Conservation (phyloP, 2,888 invertebrate species). For the Scaptomyza tumidula region DNA sequence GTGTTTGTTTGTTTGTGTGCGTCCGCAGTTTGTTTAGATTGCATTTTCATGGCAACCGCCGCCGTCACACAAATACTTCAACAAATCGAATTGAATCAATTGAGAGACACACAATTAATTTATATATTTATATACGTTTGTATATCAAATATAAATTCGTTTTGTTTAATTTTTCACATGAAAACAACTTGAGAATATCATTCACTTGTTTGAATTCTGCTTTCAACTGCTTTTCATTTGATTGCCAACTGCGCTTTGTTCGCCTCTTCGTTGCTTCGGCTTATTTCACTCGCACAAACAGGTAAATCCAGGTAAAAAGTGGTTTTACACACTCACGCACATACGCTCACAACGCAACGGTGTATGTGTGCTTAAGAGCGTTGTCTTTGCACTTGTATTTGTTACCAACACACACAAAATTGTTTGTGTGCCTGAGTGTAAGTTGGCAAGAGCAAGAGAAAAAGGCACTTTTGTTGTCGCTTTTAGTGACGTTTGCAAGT, state of each 20-base stretch:
- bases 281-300: constrained; percentile 71
- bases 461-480: constrained; percentile 49
- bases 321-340: constrained; percentile 70
- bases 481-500: constrained; percentile 46
- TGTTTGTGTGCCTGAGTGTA: not conserved
- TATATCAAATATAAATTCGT: constrained; percentile 13
- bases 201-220: constrained; percentile 35
- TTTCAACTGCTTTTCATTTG: constrained; percentile 42
- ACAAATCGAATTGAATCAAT: constrained; percentile 23
- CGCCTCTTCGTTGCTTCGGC: constrained; percentile 40
- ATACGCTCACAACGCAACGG: constrained; percentile 25
- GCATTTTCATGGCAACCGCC: constrained; percentile 78
- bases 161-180: constrained; percentile 17
- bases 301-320: constrained; percentile 83
- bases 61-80: constrained; percentile 16
- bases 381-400: constrained; percentile 51
- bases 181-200: constrained; percentile 20
- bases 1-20: constrained; percentile 30
- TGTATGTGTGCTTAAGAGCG: constrained; percentile 35
- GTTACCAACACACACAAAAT: constrained; percentile 56
- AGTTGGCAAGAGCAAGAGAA: constrained; percentile 19
- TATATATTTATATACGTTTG: not conserved
- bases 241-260: constrained; percentile 49
- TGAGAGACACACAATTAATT: constrained; percentile 34
- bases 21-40: constrained; percentile 63